Evolutionary conservation across 2,797 vertebrate genomes (phyloP), one percentile per base, ranked within the genome.

Genomic region (Coracias cyanogaster): DNA sequence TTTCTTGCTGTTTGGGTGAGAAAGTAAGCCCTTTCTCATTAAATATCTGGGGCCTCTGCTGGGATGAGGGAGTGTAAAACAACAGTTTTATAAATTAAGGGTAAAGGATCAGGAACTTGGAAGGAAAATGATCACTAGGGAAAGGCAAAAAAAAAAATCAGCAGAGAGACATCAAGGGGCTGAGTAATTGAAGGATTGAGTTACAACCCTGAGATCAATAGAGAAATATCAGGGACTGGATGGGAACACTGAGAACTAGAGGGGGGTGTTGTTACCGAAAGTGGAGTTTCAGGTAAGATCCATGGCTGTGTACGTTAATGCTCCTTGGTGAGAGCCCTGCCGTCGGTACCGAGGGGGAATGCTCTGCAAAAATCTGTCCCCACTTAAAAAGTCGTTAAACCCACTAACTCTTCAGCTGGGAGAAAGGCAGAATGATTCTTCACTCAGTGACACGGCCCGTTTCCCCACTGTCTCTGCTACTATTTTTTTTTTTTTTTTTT

Each of bases 141-240:
- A 89, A 86, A 84, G 76, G 70, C 39, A 90, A 83, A 82, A 79
- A 28, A 41, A 91, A 82, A 79, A 28, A 49, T 55, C 12, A 12
- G 71, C 90, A 85, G 67, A 74, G 93, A 95, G 78, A 74, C 88
- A 73, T 93, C 83, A 92, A 95, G 91, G 21, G 64, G 43, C 78
- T 74, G 93, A 93, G 85, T 95, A 96, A 89, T 80, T 96, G 89
- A 90, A 97, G 95, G 95, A 96, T 88, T 95, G 95, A 95, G 82
- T 96, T 96, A 74, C 69, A 86, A 39, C 39, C 13, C 39, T 24
- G 84, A 93, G 88, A 95, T 95, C 91, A 90, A 94, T 97, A 81
- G 61, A 66, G 72, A 74, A 89, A 65, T 93, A 90, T 58, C 89
- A 92, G 78, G 82, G 80, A 58, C 79, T 93, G 57, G 48, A 69